Base-by-base conservation (phyloP, 2,888 invertebrate genomes). In the Leucoma salicis region DNA sequence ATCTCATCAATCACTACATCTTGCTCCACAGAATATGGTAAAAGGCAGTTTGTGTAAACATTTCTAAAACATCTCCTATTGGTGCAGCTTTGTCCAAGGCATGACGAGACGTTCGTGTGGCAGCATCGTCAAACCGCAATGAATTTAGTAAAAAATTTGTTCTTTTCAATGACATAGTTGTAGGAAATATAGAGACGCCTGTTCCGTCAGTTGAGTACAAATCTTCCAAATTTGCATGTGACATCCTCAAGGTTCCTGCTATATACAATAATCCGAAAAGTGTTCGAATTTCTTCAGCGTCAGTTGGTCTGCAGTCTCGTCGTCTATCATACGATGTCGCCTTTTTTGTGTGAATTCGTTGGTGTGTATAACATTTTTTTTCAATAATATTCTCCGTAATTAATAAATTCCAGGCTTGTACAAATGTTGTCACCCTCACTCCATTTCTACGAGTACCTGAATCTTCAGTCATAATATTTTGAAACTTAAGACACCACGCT, bases 381-480 rank as follows among this genome's bases (percentile, higher is more conserved):
- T 47, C 34, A 34, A 34, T 34, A 34, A 34, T 34, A 24, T 13
- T 25, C 18, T 57, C 51, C 15, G 41, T 28, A 51, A 66, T 55
- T 25, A 63, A 56, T 46, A 61, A 57, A 57, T 49, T 52, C 64
- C 60, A 66, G 46, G 57, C 54, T 54, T 56, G 44, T 41, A 29
- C 46, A 45, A 52, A 58, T 44, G 48, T 49, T 27, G 51, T 60
- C 37, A 49, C 53, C 3, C 53, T 49, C 39, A 58, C 53, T 34
- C 45, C 57, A 49, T 57, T 56, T 25, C 57, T 49, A 42, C 46
- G 48, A 48, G 21, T 46, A 51, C 51, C 50, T 44, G 53, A 36
- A 52, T 53, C 45, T 56, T 55, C 55, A 39, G 55, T 53, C 2
- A 53, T 47, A 51, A 56, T 47, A 54, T 56, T 56, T 50, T 55